Percentiles rank a stretch among this genome's conserved stretches.
Conservation (phyloP, 2,888 invertebrate species). For the Tipula helvola region DNA sequence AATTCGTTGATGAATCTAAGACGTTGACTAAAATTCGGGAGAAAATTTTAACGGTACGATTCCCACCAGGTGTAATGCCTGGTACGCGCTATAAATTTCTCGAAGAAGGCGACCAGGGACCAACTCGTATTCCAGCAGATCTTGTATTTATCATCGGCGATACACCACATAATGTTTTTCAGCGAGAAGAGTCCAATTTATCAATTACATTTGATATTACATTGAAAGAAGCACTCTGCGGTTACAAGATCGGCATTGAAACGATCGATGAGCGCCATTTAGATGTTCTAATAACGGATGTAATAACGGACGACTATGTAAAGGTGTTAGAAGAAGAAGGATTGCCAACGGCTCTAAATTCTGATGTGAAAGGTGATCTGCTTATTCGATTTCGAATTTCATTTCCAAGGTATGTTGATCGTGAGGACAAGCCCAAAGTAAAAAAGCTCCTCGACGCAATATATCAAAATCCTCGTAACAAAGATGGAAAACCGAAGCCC, state of each 20-base stretch:
- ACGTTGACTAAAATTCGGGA: conserved; percentile 49
- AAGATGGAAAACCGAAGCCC: neutral
- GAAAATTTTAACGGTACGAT: conserved; percentile 59
- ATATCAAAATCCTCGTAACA: neutral
- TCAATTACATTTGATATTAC: conserved; percentile 45
- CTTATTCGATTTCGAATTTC: neutral
- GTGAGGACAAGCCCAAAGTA: neutral
- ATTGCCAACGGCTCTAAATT: neutral
- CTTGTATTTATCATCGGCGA: conserved; percentile 63
- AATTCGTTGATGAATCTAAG: conserved; percentile 50
- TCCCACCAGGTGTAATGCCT: conserved; percentile 59
- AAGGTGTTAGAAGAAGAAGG: conserved; percentile 9
- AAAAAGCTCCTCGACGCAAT: neutral
- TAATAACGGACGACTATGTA: conserved; percentile 41
- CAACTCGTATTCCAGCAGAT: conserved; percentile 53
- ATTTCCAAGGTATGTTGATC: neutral
- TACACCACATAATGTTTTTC: conserved; percentile 51
- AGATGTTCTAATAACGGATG: conserved; percentile 55
- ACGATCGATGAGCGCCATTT: conserved; percentile 60
- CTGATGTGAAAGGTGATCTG: conserved; percentile 7
- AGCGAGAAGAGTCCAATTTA: conserved; percentile 54
- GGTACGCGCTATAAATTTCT: conserved; percentile 62
- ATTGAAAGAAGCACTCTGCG: conserved; percentile 58
- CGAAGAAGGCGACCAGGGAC: conserved; percentile 69
- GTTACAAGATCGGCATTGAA: conserved; percentile 48